Base-by-base conservation (phyloP, 2,113 vertebrate species). In the Castor canadensis region DNA sequence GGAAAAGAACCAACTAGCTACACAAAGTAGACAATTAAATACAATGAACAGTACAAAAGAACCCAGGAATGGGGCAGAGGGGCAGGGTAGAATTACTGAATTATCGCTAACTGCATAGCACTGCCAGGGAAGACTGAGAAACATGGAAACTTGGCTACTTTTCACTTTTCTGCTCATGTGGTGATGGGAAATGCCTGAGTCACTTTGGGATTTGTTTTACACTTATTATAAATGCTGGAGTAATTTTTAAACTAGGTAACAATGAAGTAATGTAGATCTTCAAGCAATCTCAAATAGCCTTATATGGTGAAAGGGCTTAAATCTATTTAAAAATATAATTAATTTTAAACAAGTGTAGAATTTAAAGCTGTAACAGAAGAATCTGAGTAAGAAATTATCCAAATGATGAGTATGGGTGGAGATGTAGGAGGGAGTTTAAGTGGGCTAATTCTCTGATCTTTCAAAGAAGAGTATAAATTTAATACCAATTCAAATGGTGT, bases 391-490 rank as follows among this genome's bases (percentile, higher is more conserved):
- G 2, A 91, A 91, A 93, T 81, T 7, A 93, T 91, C n/a, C 71
- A 91, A 93, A 75, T 77, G 67, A n/a, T 30, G 35, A 62, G 47
- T 91, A 95, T 87, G 20, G 69, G 15, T 76, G 11, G 17, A 64
- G 30, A 88, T 76, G 82, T 91, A 64, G 81, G 77, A 88, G 87
- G 49, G 93, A 71, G 66, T 85, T 49, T 47, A 85, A 40, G 71
- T 62, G 64, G 94, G 16, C 17, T 89, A 91, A 89, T 86, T 81
- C 9, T 56, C n/a, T 91, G 60, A 86, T 77, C 47, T 80, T 93
- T 89, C 54, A 64, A 84, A 86, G n/a, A 90, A 87, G 9, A 12
- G 20, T 28, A 26, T 90, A 67, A 77, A 60, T 93, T 89, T 64
- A 86, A 43, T 81, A 30, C 43, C 38, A 77, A 43, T 67, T 93